A percentile compares a stretch with the other conserved stretches of the same genome.
phyloP scores from a whole-genome alignment of 2,888 invertebrate species.

The Plemyria rubiginata region DNA sequence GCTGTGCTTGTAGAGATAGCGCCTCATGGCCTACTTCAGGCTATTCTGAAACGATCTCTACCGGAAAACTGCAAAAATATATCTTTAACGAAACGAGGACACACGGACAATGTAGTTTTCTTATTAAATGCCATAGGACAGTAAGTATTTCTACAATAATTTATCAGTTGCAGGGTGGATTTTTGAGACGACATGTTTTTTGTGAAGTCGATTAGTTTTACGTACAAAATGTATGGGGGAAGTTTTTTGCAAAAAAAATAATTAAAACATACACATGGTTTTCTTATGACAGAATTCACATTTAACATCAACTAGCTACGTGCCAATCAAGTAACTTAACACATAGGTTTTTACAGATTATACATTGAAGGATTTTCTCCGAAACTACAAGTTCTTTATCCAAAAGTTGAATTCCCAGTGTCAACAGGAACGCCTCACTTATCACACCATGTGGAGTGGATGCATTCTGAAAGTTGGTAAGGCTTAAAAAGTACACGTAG shows the following conservation, averaged over 20 bases:
- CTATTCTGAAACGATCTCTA: constrained; percentile 92
- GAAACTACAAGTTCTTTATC: constrained; percentile 88
- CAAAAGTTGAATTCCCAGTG: constrained; percentile 90
- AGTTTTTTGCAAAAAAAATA: too few species aligned
- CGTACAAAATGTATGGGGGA: too few species aligned
- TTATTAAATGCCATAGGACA: constrained; percentile 87
- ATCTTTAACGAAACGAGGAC: constrained; percentile 89
- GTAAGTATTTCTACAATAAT: constrained; percentile 59
- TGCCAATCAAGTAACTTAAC: background rate
- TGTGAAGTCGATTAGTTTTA: too few species aligned
- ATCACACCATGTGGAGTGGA: constrained; percentile 92
- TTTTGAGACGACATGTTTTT: too few species aligned
- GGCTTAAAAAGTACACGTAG: constrained; percentile 11
- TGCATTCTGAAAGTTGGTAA: constrained; percentile 89
- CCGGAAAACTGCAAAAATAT: constrained; percentile 86
- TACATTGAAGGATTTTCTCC: constrained; percentile 90
- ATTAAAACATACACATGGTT: too few species aligned
- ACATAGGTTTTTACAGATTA: constrained; percentile 74
- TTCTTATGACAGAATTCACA: too few species aligned
- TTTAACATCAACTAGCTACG: too few species aligned
- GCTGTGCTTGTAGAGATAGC: constrained; percentile 95
- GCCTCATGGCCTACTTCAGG: constrained; percentile 95
- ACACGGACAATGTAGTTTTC: constrained; percentile 81
- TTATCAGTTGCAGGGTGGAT: too few species aligned
- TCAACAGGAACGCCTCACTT: constrained; percentile 92